Percentiles rank a stretch among this genome's conserved stretches.
Conservation (phyloP, 2,797 vertebrate genomes). For the Melanotaenia maccullochi region DNA sequence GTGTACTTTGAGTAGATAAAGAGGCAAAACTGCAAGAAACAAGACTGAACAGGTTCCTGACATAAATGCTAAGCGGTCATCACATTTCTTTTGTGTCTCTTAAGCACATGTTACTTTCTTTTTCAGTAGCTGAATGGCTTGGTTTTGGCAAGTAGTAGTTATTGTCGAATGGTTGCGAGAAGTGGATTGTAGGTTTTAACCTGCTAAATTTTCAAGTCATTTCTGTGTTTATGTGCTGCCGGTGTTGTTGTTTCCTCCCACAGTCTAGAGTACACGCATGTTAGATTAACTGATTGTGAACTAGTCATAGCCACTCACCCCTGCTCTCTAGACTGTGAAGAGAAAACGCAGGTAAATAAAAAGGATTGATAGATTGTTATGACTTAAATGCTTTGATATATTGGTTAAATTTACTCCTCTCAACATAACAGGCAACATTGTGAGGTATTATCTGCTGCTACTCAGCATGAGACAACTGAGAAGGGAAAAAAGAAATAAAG, state of each 20-base stretch:
- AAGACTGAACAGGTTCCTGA: background rate
- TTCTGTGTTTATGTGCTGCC: background rate
- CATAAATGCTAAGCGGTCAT: background rate
- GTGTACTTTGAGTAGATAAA: background rate
- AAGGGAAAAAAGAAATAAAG: background rate
- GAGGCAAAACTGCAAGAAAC: background rate
- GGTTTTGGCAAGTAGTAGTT: background rate
- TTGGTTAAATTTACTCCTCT: background rate
- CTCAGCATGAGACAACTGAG: background rate
- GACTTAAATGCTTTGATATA: background rate
- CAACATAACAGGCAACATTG: background rate
- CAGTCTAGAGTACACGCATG: background rate
- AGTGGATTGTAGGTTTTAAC: background rate
- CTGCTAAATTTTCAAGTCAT: background rate
- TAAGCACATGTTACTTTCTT: background rate
- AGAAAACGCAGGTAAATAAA: background rate
- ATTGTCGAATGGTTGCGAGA: background rate
- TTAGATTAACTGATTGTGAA: background rate
- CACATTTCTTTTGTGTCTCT: background rate
- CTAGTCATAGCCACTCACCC: background rate
- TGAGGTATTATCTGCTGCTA: constrained; percentile 14
- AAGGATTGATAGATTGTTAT: background rate
- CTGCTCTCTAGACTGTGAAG: no score
- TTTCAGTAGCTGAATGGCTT: background rate
- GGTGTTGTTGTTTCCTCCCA: background rate